Conservation (phyloP, 2,888 invertebrate genomes). For the Tenodera sinensis region DNA sequence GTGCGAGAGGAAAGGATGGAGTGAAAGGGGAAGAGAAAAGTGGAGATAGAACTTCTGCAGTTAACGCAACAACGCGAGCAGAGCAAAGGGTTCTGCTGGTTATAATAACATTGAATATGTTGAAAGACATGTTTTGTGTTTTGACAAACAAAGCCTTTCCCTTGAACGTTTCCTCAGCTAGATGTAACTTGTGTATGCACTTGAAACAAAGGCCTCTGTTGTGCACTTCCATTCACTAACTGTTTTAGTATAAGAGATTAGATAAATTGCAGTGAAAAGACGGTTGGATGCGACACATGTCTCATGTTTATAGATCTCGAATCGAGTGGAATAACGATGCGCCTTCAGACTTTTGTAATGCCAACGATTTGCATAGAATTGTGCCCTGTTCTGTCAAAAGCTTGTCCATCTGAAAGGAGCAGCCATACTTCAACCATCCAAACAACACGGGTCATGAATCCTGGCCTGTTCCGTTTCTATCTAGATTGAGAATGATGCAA, state of each 20-base stretch:
- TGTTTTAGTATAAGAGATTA: neutral
- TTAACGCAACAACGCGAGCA: too few relatives aligned
- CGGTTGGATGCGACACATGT: neutral
- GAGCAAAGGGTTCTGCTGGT: too few relatives aligned
- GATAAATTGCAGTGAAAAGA: neutral
- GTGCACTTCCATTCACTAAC: neutral
- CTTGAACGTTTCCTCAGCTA: neutral
- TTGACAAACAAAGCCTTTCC: neutral
- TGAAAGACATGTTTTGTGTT: too few relatives aligned
- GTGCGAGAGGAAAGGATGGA: too few relatives aligned
- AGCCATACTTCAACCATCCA: neutral
- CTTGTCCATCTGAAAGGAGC: neutral
- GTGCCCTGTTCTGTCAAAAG: neutral
- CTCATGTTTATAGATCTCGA: neutral
- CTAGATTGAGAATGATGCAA: neutral
- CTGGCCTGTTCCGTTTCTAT: neutral
- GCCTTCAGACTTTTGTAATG: neutral
- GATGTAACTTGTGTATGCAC: neutral
- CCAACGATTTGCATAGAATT: slow-evolving; percentile 6
- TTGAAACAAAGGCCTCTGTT: neutral
- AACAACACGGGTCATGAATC: neutral
- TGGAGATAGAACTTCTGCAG: too few relatives aligned
- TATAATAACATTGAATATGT: too few relatives aligned
- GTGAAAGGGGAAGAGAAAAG: too few relatives aligned
- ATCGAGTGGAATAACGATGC: neutral